These are phyloP conservation scores for Cataglyphis cursor DNA, from an alignment of 2,888 invertebrate species.

Conservation along the genomic window DNA sequence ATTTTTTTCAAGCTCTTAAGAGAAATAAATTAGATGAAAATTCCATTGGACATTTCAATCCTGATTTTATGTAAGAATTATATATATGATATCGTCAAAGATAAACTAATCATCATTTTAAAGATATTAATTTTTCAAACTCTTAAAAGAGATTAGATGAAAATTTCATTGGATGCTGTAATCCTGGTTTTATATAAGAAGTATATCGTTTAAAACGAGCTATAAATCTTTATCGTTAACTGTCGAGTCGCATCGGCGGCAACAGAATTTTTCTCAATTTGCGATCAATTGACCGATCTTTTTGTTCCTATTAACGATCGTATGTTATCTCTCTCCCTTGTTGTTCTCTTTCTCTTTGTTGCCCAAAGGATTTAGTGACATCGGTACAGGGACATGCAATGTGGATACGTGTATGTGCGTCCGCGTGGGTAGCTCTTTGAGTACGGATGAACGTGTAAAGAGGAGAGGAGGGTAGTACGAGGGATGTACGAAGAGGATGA, in stretches of 20 bases:
- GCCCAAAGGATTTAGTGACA: slow-evolving; percentile 56
- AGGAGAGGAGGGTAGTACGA: background rate
- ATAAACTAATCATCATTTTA: background rate
- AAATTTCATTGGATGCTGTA: background rate
- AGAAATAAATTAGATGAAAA: background rate
- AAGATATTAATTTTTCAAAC: background rate
- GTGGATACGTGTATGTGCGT: background rate
- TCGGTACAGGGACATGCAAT: slow-evolving; percentile 40
- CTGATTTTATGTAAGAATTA: background rate
- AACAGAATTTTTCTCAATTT: slow-evolving; percentile 1
- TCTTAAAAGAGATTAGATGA: background rate
- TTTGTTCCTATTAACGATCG: background rate
- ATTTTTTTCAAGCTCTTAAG: background rate
- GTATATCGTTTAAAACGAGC: background rate
- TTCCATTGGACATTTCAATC: background rate
- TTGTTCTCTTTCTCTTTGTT: slow-evolving; percentile 14
- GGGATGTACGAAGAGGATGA: slow-evolving; percentile 15
- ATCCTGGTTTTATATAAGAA: background rate
- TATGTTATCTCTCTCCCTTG: slow-evolving; percentile 1
- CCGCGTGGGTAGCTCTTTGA: slow-evolving; percentile 5
- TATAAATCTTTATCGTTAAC: background rate
- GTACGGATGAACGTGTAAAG: slow-evolving; percentile 12
- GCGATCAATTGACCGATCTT: background rate
- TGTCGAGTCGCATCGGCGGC: background rate
- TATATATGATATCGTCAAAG: background rate